These are phyloP conservation scores for Dasypus novemcinctus DNA, from an alignment of 2,113 vertebrate species.

Conservation along the genomic window DNA sequence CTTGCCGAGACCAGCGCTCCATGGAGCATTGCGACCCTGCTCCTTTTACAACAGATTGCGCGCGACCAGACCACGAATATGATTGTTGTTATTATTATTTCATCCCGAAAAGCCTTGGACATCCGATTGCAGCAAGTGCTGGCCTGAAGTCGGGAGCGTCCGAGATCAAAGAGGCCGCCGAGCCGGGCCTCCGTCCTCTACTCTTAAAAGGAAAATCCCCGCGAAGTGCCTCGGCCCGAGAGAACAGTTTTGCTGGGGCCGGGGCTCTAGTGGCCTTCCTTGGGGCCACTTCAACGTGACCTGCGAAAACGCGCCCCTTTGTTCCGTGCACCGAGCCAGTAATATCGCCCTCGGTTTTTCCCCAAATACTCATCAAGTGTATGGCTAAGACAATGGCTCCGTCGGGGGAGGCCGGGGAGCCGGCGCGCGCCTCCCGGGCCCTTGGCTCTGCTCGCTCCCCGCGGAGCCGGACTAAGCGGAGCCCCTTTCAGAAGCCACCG, in stretches of 20 bases:
- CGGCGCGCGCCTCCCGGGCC: constrained; percentile 45
- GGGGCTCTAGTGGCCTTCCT: constrained; percentile 57
- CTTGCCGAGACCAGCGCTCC: constrained; percentile 73
- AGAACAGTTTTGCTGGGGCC: constrained; percentile 46
- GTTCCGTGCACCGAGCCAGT: constrained; percentile 55
- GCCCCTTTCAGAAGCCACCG: not conserved
- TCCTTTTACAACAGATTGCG: not conserved
- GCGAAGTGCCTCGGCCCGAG: constrained; percentile 46
- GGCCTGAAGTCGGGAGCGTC: not conserved
- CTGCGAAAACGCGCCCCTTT: constrained; percentile 65
- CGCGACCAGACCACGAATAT: not conserved
- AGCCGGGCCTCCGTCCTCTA: not conserved
- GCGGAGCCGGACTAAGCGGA: not conserved
- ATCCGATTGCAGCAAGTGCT: not conserved
- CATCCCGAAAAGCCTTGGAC: not conserved
- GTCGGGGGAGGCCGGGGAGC: constrained; percentile 40
- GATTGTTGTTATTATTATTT: not conserved
- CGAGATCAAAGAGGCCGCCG: not conserved
- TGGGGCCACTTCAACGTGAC: constrained; percentile 75
- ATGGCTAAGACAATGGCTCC: constrained; percentile 49
- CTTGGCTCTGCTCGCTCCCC: not conserved
- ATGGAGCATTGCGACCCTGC: constrained; percentile 45
- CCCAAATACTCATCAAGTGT: constrained; percentile 71
- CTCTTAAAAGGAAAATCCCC: constrained; percentile 66
- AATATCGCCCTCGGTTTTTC: constrained; percentile 70